Evolutionary conservation across 2,113 vertebrate genomes (phyloP).

Genomic region (Zapus hudsonius): DNA sequence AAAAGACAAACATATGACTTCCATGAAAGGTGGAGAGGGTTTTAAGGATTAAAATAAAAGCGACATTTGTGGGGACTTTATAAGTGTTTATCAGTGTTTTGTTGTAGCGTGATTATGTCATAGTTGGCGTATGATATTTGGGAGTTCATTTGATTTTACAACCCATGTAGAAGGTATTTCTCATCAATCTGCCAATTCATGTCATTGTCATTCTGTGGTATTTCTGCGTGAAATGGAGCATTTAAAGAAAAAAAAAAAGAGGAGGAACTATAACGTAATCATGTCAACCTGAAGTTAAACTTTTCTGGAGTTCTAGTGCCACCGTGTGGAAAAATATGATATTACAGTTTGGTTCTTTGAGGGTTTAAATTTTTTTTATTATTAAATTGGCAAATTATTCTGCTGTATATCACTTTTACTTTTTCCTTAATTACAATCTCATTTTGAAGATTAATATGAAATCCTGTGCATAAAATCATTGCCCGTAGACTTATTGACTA

Average conservation of each 20-base stretch:
- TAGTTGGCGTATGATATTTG: background rate
- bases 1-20: background rate
- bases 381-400: constrained; percentile 1
- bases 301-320: constrained; percentile 72
- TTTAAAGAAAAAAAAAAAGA: background rate
- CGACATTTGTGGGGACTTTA: background rate
- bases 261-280: background rate
- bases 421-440: background rate
- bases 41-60: background rate
- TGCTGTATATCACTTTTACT: background rate
- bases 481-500: rapidly evolving
- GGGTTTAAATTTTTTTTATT: background rate
- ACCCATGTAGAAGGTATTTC: background rate
- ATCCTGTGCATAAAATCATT: background rate
- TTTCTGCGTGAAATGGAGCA: constrained; percentile 21
- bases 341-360: background rate
- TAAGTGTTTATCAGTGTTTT: background rate
- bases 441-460: background rate
- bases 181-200: background rate
- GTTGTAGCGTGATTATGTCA: background rate
- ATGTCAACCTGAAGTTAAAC: rapidly evolving
- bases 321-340: constrained; percentile 65
- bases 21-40: background rate
- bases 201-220: background rate
- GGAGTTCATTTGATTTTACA: background rate